Base-by-base conservation (phyloP, 2,113 vertebrate genomes). In the Pipa parva region DNA sequence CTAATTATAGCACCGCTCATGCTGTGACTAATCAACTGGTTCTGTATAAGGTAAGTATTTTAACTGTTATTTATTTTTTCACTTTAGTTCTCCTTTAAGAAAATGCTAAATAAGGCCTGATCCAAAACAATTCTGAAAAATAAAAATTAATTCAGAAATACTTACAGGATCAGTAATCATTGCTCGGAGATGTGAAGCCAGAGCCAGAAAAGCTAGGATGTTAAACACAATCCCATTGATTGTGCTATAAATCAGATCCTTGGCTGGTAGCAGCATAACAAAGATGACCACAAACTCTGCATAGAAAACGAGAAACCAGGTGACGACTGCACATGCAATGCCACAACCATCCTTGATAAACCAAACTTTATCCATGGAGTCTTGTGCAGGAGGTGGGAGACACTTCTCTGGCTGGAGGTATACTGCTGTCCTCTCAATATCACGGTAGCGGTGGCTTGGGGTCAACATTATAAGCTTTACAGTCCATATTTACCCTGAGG, bases 101-200 rank as follows among this genome's bases (percentile, higher is more conserved):
- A 33, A 9, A 11, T 33, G 33, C n/a, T n/a, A n/a, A n/a, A n/a
- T n/a, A n/a, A 13, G 33, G 33, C 5, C 15, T 36, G 33, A 36
- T 12, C 15, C 15, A 7, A 4, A 36, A 36, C 10, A 36, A 36
- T 36, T 13, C 33, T 12, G 37, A 10, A 42, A 42, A 2, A 42
- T 42, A 15, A 15, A 15, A 42, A 42, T n/a, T n/a, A n/a, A n/a
- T 42, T n/a, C 3, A 42, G 74, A 75, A 45, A 73, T 83, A 91
- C 96, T 93, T 81, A 98, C 97, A 69, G 97, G 97, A 82, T 99
- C 95, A 46, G 95, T 97, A 84, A 97, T 92, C 97, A 99, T 99
- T 52, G 96, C 96, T 76, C 84, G 90, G 78, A 88, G 86, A 74
- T 99, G 97, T 1, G 97, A 99, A 7, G 94, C 92, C 73, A 99